Evolutionary conservation across 2,113 vertebrate species (phyloP), one percentile per base, ranked within the genome.

Genomic region (Jacana jacana): DNA sequence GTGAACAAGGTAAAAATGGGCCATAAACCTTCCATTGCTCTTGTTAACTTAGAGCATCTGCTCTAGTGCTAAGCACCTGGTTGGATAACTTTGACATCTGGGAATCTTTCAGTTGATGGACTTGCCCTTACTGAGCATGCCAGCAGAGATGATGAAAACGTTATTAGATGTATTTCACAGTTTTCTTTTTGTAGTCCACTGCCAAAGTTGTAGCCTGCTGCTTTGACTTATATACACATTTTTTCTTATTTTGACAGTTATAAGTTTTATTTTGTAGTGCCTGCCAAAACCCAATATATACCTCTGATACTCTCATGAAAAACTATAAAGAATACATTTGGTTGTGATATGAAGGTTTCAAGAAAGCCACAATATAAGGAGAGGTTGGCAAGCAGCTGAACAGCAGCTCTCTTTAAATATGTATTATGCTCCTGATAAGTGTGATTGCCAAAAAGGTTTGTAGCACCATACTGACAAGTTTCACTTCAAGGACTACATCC

Each of bases 11-110:
- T 65, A 96, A 94, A 95, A 94, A 92, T 30, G 84, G 35, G 3
- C 30, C 49, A 82, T 95, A 95, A 96, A 91, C 52, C 35, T 92
- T 91, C 42, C 61, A 85, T 13, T 54, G 28, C n/a, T 91, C 81
- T 75, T 55, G 61, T 87, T 94, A 94, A 87, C 58, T 76, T 92
- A 57, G 52, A 93, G 37, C 87, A 95, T 92, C 73, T 96, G 89
- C 44, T 95, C 48, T 25, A n/a, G 55, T 57, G 92, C 85, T 91
- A 93, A 72, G 17, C 30, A 54, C 57, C 33, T 91, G 93, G 61
- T 85, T 92, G 86, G 70, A 37, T 91, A 91, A 79, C 37, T 84
- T 79, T 89, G 86, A 92, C 91, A 95, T 95, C 91, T 94, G 84
- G 73, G 84, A 85, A 95, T 92, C 61, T 81, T 82, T 87, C 77